phyloP scores from a whole-genome alignment of 2,888 invertebrate species.

The Tachina fera region DNA sequence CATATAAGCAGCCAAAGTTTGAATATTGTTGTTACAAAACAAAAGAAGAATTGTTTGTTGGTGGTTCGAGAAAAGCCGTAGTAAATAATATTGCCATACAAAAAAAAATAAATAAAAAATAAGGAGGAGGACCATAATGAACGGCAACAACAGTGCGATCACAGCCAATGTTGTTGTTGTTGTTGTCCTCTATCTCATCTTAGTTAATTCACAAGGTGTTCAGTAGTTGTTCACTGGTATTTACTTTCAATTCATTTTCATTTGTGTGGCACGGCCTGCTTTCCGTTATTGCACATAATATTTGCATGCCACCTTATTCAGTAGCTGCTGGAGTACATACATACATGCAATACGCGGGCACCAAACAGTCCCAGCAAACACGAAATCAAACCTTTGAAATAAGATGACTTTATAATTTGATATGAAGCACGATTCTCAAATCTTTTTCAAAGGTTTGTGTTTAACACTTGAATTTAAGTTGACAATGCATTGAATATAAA shows the following conservation, averaged over 20 bases:
- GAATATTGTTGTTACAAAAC: slow-evolving; percentile 37
- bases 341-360: slow-evolving; percentile 4
- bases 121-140: not conserved
- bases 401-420: too few species aligned
- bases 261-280: slow-evolving; percentile 26
- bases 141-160: slow-evolving; percentile 9
- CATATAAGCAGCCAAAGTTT: slow-evolving; percentile 23
- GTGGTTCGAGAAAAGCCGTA: slow-evolving; percentile 45
- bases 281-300: slow-evolving; percentile 55
- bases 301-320: slow-evolving; percentile 65
- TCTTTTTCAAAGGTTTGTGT: too few species aligned
- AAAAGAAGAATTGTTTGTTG: slow-evolving; percentile 9
- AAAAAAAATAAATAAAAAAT: not conserved
- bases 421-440: too few species aligned
- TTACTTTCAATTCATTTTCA: slow-evolving; percentile 48
- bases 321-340: not conserved
- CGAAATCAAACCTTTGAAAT: too few species aligned
- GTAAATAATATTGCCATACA: slow-evolving; percentile 54
- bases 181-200: not conserved
- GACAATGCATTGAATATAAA: too few species aligned
- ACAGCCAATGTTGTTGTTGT: not conserved
- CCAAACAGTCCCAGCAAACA: too few species aligned
- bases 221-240: slow-evolving; percentile 16
- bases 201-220: slow-evolving; percentile 60
- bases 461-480: too few species aligned